phyloP scores from a whole-genome alignment of 2,888 invertebrate genomes.

The Brachyptera risi region DNA sequence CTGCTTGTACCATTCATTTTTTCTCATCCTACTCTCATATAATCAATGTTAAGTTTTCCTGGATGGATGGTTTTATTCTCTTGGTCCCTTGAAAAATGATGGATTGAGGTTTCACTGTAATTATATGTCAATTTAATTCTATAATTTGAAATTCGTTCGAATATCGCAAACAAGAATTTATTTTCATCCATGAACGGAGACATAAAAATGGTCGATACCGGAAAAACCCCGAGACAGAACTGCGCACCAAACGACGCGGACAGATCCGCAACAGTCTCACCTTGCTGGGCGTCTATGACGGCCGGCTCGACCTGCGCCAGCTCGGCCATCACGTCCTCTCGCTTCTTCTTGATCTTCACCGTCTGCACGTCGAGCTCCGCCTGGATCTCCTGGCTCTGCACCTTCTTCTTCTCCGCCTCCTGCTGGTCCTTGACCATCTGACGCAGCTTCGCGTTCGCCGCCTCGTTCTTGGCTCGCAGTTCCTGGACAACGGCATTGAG shows the following conservation, averaged over 20 bases:
- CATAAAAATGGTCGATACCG: too few species aligned
- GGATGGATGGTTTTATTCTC: too few species aligned
- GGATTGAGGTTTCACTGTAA: too few species aligned
- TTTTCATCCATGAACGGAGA: not conserved
- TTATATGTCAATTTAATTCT: too few species aligned
- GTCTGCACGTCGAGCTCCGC: slow-evolving; percentile 75
- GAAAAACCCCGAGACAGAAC: too few species aligned
- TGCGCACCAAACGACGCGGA: not conserved
- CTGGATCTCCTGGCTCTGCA: slow-evolving; percentile 95
- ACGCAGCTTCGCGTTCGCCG: slow-evolving; percentile 97
- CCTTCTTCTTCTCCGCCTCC: slow-evolving; percentile 98
- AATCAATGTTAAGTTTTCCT: too few species aligned
- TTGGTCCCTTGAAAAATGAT: too few species aligned
- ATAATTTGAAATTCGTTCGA: too few species aligned
- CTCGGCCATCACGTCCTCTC: slow-evolving; percentile 92
- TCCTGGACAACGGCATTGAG: too few species aligned
- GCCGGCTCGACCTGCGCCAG: slow-evolving; percentile 97
- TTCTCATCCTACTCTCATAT: too few species aligned
- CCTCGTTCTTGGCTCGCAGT: slow-evolving; percentile 95
- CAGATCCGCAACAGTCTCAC: slow-evolving; percentile 49
- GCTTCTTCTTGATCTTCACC: slow-evolving; percentile 88
- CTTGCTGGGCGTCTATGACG: slow-evolving; percentile 96
- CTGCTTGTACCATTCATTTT: too few species aligned
- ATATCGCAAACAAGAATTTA: too few species aligned
- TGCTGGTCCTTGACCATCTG: slow-evolving; percentile 99